phyloP scores from a whole-genome alignment of 2,888 invertebrate species.

The Globia sparganii region DNA sequence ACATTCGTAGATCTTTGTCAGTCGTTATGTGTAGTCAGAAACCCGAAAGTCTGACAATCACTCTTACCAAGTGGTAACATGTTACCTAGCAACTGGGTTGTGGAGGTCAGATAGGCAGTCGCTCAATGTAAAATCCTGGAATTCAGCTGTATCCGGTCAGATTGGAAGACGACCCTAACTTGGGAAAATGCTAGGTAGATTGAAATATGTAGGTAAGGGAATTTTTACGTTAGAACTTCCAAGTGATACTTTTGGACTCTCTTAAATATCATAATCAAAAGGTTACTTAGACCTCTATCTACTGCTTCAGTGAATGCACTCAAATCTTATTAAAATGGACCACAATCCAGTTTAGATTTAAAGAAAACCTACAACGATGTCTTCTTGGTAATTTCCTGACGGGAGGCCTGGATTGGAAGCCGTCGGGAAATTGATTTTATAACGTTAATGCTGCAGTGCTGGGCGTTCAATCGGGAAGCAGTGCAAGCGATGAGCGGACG shows the following conservation, averaged over 20 bases:
- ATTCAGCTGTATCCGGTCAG: no score
- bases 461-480: conserved; percentile 25
- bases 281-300: neutral
- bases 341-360: conserved; percentile 9
- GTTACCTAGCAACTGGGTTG: no score
- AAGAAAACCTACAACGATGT: conserved; percentile 32
- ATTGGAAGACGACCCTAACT: no score
- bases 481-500: conserved; percentile 43
- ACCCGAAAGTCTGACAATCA: no score
- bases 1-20: no score
- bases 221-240: neutral
- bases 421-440: conserved; percentile 74
- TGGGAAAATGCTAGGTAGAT: no score
- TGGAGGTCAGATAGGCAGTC: no score
- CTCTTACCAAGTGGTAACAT: no score
- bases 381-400: conserved; percentile 58
- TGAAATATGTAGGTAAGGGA: neutral
- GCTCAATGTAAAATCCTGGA: no score
- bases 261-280: neutral
- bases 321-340: conserved; percentile 1
- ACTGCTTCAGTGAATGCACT: neutral
- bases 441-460: conserved; percentile 66
- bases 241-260: neutral
- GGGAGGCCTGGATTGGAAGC: conserved; percentile 44
- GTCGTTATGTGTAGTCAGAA: no score